A percentile compares a stretch with the other conserved stretches of the same genome.
Evolutionary conservation across 1,140 invertebrate species (phyloP).

Genomic region (Sminthurinus signatus): DNA sequence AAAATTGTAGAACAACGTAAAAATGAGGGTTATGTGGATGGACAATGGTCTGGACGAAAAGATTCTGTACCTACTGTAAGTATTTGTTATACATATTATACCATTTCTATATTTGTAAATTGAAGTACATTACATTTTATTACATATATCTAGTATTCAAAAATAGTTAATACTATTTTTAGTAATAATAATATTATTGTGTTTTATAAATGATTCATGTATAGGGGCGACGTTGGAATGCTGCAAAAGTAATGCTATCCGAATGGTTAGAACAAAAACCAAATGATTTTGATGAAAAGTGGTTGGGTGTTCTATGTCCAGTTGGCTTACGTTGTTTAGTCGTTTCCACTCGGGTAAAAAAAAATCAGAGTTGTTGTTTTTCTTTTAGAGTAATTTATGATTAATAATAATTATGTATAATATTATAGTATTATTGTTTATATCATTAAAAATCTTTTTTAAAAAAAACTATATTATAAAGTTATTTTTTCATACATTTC

Average conservation of each 20-base stretch:
- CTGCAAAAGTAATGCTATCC: conserved; percentile 59
- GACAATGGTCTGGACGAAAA: not conserved
- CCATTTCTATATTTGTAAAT: too few species aligned
- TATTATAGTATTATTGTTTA: too few species aligned
- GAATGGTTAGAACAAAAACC: conserved; percentile 88
- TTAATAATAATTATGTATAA: too few species aligned
- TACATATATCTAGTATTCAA: too few species aligned
- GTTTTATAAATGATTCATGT: not conserved
- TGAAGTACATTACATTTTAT: too few species aligned
- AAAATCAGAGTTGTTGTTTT: not conserved
- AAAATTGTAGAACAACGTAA: not conserved
- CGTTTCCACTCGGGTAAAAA: conserved; percentile 61
- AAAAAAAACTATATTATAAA: too few species aligned
- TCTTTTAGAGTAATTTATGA: too few species aligned
- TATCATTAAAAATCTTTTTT: too few species aligned
- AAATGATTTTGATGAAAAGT: conserved; percentile 64
- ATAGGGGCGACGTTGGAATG: conserved; percentile 11
- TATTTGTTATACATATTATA: not conserved
- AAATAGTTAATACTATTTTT: not conserved
- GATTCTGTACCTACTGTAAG: not conserved
- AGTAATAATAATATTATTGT: not conserved
- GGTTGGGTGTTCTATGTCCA: conserved; percentile 77
- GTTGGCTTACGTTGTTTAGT: conserved; percentile 69
- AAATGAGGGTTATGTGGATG: not conserved
- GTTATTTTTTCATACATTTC: not conserved